These are phyloP conservation scores for Lepus timidus DNA, from an alignment of 2,113 vertebrate genomes.

Conservation along the genomic window DNA sequence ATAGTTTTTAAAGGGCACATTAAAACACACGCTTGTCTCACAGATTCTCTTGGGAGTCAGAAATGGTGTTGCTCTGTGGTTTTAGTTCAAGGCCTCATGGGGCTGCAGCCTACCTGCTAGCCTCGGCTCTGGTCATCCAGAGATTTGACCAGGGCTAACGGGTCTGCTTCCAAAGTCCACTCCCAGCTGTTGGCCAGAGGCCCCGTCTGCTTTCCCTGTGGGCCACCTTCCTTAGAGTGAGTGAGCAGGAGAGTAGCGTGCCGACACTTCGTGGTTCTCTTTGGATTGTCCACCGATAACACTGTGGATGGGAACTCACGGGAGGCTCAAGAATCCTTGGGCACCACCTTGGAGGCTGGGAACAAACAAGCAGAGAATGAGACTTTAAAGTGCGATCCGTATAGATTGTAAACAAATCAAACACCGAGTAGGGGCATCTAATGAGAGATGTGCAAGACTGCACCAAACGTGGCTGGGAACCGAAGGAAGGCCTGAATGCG, in stretches of 20 bases:
- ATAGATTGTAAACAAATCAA: not conserved
- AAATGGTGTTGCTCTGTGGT: not conserved
- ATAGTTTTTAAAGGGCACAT: not conserved
- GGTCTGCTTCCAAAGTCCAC: not conserved
- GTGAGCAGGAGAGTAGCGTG: not conserved
- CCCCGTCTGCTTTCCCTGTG: not conserved
- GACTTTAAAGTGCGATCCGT: not conserved
- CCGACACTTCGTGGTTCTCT: not conserved
- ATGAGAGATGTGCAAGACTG: not conserved
- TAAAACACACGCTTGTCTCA: not conserved
- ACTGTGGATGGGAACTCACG: not conserved
- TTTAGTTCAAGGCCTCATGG: not conserved
- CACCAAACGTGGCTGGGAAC: not conserved
- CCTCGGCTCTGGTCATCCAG: not conserved
- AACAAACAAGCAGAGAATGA: not conserved
- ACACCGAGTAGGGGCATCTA: not conserved
- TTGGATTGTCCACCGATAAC: not conserved
- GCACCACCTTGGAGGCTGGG: not conserved
- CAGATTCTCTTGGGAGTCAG: not conserved
- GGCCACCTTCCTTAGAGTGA: not conserved
- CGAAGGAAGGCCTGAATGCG: not conserved
- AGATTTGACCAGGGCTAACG: not conserved
- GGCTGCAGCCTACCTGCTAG: not conserved
- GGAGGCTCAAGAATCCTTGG: not conserved
- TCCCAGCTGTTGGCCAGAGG: not conserved